Evolutionary conservation across 2,888 invertebrate genomes (phyloP).

Genomic region (Keiferia lycopersicella): DNA sequence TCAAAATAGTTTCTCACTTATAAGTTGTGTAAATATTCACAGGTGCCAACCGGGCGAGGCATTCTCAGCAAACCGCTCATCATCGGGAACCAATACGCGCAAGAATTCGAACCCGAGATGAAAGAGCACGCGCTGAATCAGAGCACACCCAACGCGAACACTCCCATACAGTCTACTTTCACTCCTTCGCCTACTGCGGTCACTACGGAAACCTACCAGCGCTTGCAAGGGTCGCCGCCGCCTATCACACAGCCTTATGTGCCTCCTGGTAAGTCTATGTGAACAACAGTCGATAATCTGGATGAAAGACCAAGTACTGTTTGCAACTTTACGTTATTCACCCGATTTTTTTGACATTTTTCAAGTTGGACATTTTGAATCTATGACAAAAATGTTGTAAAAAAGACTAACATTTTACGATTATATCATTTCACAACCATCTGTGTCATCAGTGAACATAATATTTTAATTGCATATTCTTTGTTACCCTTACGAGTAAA

Average conservation of each 20-base stretch:
- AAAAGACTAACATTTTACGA: too few relatives aligned
- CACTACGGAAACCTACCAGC: conserved; percentile 54
- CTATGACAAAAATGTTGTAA: too few relatives aligned
- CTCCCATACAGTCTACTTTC: conserved; percentile 35
- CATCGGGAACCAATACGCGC: conserved; percentile 75
- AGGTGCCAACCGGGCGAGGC: conserved; percentile 72
- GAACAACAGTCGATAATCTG: too few relatives aligned
- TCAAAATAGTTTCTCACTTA: not conserved
- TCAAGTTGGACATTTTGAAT: too few relatives aligned
- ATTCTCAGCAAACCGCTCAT: conserved; percentile 66
- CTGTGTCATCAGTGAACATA: too few relatives aligned
- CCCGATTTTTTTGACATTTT: too few relatives aligned
- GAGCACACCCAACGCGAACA: conserved; percentile 37
- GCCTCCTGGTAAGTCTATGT: conserved; percentile 67
- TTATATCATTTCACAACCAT: too few relatives aligned
- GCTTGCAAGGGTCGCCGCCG: conserved; percentile 65
- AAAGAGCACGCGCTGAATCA: conserved; percentile 51
- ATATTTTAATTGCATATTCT: not conserved
- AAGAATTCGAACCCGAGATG: conserved; percentile 70
- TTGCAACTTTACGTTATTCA: too few relatives aligned
- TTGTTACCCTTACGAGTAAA: too few relatives aligned
- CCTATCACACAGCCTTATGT: conserved; percentile 66
- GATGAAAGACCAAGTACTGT: too few relatives aligned
- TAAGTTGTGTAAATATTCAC: conserved; percentile 18
- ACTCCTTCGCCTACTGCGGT: conserved; percentile 55